Evolutionary conservation across 2,797 vertebrate genomes (phyloP).

Genomic region (Phataginus tricuspis): DNA sequence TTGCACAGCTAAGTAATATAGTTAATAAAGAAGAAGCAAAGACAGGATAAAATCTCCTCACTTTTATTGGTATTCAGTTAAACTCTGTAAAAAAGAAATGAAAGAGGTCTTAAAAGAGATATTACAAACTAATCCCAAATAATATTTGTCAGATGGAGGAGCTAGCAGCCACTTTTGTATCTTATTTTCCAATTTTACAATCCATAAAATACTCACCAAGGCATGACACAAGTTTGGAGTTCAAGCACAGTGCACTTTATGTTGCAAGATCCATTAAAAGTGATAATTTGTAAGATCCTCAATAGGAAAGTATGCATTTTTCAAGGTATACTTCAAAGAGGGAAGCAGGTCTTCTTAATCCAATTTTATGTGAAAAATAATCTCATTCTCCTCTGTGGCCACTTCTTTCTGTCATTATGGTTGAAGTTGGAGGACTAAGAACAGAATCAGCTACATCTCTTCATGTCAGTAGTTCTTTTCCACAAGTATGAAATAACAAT

Average conservation of each 20-base stretch:
- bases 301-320: neutral
- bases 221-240: slow-evolving; percentile 42
- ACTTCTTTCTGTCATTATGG: neutral
- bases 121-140: neutral
- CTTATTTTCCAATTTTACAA: slow-evolving; percentile 68
- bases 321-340: slow-evolving; percentile 49
- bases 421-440: neutral
- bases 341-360: slow-evolving; percentile 30
- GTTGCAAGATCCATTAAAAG: slow-evolving; percentile 51
- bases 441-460: neutral
- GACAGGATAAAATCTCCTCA: slow-evolving; percentile 15
- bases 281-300: slow-evolving; percentile 14
- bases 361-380: slow-evolving; percentile 39
- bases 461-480: neutral
- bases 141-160: slow-evolving; percentile 66
- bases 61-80: slow-evolving; percentile 53
- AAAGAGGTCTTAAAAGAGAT: slow-evolving; percentile 61
- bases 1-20: slow-evolving; percentile 8
- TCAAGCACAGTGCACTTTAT: neutral
- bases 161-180: slow-evolving; percentile 29
- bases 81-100: slow-evolving; percentile 63
- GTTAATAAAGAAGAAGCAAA: slow-evolving; percentile 49
- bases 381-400: neutral
- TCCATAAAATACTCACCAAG: slow-evolving; percentile 69
- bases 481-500: neutral